Evolutionary conservation across 2,888 invertebrate genomes (phyloP).

Genomic region (Hydropsyche betteni): DNA sequence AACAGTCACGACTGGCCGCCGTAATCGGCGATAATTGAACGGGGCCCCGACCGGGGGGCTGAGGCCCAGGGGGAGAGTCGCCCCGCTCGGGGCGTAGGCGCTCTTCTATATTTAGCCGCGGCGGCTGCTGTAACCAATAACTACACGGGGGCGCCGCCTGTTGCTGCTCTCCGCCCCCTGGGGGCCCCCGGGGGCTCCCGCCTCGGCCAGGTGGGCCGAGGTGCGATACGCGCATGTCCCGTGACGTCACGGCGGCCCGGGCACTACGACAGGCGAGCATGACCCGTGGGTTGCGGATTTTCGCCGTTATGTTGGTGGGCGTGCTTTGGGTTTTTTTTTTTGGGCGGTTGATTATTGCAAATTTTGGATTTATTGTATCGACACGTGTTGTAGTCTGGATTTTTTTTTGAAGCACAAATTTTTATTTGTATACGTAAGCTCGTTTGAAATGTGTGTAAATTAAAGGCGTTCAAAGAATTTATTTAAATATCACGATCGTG

Average conservation of each 20-base stretch:
- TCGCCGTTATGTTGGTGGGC: too few relatives aligned
- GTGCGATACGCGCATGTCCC: constrained; percentile 7
- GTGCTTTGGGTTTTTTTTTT: too few relatives aligned
- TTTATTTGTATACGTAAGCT: too few relatives aligned
- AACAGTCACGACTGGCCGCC: constrained; percentile 22
- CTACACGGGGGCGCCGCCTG: constrained; percentile 21
- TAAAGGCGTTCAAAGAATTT: too few relatives aligned
- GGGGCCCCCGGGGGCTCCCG: background rate
- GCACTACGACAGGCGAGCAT: constrained; percentile 30
- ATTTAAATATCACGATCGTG: too few relatives aligned
- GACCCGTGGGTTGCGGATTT: too few relatives aligned
- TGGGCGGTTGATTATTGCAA: too few relatives aligned
- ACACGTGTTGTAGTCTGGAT: too few relatives aligned
- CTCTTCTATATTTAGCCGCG: constrained; percentile 27
- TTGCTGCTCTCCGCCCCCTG: background rate
- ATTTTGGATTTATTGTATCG: too few relatives aligned
- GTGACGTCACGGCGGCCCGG: constrained; percentile 48
- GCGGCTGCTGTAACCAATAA: constrained; percentile 34
- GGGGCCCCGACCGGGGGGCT: background rate
- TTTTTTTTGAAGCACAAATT: too few relatives aligned
- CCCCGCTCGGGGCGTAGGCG: background rate
- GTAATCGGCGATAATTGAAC: constrained; percentile 32
- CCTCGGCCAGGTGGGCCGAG: constrained; percentile 6
- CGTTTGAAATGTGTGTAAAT: too few relatives aligned
- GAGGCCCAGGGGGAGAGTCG: background rate